Evolutionary conservation across 2,797 vertebrate species (phyloP).

Genomic region (Oreonectes daqikongensis): DNA sequence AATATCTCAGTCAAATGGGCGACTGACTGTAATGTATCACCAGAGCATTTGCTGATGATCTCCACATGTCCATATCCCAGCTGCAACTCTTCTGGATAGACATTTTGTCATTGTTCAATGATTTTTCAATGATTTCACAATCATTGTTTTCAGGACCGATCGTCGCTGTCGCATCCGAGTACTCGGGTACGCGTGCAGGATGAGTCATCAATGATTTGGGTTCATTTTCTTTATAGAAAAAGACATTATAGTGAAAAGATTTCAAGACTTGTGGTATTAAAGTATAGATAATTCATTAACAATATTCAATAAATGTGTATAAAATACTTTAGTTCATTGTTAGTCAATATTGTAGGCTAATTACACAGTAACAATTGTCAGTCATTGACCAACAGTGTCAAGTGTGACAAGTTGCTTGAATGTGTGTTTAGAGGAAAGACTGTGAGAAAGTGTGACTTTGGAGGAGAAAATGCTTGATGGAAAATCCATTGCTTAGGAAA

Average conservation of each 20-base stretch:
- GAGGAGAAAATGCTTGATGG: constrained; percentile 17
- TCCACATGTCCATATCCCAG: not conserved
- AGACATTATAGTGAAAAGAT: not conserved
- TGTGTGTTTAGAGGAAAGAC: constrained; percentile 14
- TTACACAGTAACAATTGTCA: not conserved
- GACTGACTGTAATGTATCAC: not conserved
- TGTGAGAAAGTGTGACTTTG: not conserved
- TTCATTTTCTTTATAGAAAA: not conserved
- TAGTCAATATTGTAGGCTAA: not conserved
- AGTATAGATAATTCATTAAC: too few relatives aligned
- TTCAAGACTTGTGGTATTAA: not conserved
- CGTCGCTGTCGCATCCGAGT: too few relatives aligned
- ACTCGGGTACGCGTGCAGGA: too few relatives aligned
- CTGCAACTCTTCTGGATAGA: not conserved
- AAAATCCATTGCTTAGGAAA: constrained; percentile 36
- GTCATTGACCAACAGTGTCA: not conserved
- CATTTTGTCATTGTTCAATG: too few relatives aligned
- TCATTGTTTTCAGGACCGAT: too few relatives aligned
- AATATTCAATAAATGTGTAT: not conserved
- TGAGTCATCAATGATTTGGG: not conserved
- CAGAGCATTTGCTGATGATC: not conserved
- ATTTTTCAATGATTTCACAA: too few relatives aligned
- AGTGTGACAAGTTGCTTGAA: not conserved
- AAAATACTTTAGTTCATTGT: not conserved
- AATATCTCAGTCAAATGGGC: not conserved